Percentiles rank a stretch among this genome's conserved stretches.
These are phyloP conservation scores for Timandra comae DNA, from an alignment of 2,888 invertebrate genomes.

Conservation along the genomic window DNA sequence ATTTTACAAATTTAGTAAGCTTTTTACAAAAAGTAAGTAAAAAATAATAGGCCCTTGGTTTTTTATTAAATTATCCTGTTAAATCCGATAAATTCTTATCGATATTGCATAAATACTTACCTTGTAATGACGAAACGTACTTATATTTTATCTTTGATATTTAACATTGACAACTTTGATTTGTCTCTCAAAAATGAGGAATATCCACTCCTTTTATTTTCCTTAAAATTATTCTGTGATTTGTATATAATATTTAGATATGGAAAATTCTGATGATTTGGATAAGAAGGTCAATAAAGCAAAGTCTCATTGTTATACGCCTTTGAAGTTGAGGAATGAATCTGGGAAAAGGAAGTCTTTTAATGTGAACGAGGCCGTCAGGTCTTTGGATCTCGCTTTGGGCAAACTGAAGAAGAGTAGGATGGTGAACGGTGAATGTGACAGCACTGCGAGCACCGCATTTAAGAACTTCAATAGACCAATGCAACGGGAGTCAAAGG, in stretches of 20 bases:
- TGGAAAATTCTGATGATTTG: conserved; percentile 44
- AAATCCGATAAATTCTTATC: too few relatives aligned
- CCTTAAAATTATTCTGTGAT: too few relatives aligned
- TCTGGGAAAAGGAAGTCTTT: conserved; percentile 48
- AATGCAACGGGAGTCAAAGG: conserved; percentile 22
- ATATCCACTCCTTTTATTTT: too few relatives aligned
- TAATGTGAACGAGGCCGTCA: conserved; percentile 48
- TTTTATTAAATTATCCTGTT: too few relatives aligned
- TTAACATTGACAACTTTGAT: too few relatives aligned
- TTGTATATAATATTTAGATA: conserved; percentile 27
- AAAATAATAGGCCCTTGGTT: too few relatives aligned
- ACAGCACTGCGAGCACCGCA: conserved; percentile 16
- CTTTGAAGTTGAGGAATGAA: conserved; percentile 33
- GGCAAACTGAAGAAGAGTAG: conserved; percentile 54
- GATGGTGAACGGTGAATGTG: conserved; percentile 38
- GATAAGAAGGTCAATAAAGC: conserved; percentile 46
- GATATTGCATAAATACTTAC: too few relatives aligned
- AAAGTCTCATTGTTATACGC: conserved; percentile 36
- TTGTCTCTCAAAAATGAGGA: not conserved
- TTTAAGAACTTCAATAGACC: too few relatives aligned
- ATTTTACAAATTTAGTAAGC: too few relatives aligned
- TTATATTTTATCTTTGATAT: too few relatives aligned
- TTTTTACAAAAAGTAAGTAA: too few relatives aligned
- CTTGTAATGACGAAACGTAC: too few relatives aligned
- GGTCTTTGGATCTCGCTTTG: conserved; percentile 48